Evolutionary conservation across 2,888 invertebrate genomes (phyloP).

Genomic region (Nomada ferruginata): DNA sequence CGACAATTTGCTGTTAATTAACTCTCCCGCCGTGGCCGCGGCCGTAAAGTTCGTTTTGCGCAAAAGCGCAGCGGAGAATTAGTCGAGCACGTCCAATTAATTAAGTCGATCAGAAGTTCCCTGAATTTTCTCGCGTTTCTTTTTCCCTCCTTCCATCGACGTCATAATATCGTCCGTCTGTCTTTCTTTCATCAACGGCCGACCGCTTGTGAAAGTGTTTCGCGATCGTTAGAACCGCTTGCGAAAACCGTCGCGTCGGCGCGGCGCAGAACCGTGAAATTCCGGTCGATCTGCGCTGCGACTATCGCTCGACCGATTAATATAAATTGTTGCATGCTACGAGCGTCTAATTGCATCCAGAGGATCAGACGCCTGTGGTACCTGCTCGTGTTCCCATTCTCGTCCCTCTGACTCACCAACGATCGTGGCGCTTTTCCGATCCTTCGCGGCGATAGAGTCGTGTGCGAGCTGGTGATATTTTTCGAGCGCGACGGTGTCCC

Average conservation of each 20-base stretch:
- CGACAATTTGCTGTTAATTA: conserved; percentile 60
- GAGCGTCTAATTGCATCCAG: conserved; percentile 68
- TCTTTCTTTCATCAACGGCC: conserved; percentile 33
- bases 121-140: not conserved
- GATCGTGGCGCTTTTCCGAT: conserved; percentile 4
- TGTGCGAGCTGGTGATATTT: not conserved
- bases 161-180: conserved; percentile 4
- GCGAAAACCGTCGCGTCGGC: conserved; percentile 54
- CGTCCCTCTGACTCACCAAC: conserved; percentile 59
- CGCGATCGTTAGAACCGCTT: conserved; percentile 42
- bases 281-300: conserved; percentile 68
- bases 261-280: conserved; percentile 68
- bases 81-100: conserved; percentile 64
- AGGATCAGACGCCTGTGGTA: conserved; percentile 58
- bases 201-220: conserved; percentile 62
- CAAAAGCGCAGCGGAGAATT: conserved; percentile 49
- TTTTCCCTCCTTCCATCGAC: not conserved
- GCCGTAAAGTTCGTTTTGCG: conserved; percentile 48
- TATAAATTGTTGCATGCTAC: conserved; percentile 71
- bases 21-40: conserved; percentile 29
- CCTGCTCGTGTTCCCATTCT: conserved; percentile 37
- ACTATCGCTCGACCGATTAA: conserved; percentile 67
- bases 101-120: conserved; percentile 10
- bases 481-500: not conserved
- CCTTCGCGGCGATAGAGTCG: conserved; percentile 14